Evolutionary conservation across 2,888 invertebrate species (phyloP).

Genomic region (Melipona bicolor): DNA sequence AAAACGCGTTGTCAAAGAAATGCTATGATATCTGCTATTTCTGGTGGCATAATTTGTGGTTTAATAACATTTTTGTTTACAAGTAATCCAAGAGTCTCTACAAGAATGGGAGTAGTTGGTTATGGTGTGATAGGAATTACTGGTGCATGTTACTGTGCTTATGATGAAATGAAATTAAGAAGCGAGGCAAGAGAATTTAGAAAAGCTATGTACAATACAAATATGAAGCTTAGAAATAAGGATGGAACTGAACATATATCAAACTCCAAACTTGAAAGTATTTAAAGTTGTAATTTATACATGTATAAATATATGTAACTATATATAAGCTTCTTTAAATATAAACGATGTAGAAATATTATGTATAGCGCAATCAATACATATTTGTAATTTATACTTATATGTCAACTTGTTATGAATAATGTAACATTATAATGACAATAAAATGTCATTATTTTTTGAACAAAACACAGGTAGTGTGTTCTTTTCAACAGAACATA

Average conservation of each 20-base stretch:
- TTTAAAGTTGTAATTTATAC: neutral
- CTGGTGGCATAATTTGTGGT: slow-evolving; percentile 89
- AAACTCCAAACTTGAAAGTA: neutral
- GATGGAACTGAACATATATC: neutral
- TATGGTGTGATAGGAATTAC: slow-evolving; percentile 14
- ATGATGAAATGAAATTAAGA: neutral
- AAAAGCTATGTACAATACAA: neutral
- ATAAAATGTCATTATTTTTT: neutral
- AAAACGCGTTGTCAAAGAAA: slow-evolving; percentile 93
- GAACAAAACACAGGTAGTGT: too few relatives aligned
- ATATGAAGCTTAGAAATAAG: accelerated
- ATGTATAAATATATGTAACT: too few relatives aligned
- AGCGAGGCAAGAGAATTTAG: neutral
- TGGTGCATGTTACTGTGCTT: slow-evolving; percentile 83
- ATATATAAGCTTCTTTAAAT: neutral
- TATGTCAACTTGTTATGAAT: neutral
- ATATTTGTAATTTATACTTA: neutral
- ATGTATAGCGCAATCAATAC: too few relatives aligned
- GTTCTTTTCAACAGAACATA: neutral
- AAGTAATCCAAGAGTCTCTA: slow-evolving; percentile 87
- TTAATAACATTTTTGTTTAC: slow-evolving; percentile 90
- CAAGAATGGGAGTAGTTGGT: neutral
- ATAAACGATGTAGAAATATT: too few relatives aligned
- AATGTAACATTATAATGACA: neutral
- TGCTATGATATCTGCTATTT: slow-evolving; percentile 90